phyloP scores from a whole-genome alignment of 2,113 vertebrate species.

The Xiphophorus maculatus region DNA sequence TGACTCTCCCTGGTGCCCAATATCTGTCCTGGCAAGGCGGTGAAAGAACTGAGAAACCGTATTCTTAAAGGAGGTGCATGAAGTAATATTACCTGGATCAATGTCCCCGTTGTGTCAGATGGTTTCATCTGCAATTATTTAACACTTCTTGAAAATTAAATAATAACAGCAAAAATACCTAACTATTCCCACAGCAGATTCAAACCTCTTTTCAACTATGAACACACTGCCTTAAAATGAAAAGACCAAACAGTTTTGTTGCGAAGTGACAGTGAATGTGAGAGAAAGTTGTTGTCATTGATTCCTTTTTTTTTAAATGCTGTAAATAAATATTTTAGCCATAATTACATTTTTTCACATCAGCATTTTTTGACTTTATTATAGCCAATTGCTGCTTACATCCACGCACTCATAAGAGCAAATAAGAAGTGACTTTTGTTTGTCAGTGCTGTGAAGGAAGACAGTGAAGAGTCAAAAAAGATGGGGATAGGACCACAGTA shows the following conservation, averaged over 20 bases:
- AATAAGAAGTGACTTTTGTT: constrained; percentile 44
- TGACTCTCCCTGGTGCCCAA: constrained; percentile 34
- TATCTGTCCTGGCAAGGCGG: constrained; percentile 55
- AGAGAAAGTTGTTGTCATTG: not conserved
- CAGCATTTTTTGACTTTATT: constrained; percentile 57
- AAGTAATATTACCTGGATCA: constrained; percentile 53
- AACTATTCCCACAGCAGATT: constrained; percentile 32
- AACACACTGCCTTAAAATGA: constrained; percentile 27
- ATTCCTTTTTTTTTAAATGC: constrained; percentile 30
- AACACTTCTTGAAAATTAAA: constrained; percentile 38
- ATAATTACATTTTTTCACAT: constrained; percentile 21
- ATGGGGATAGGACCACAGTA: not conserved
- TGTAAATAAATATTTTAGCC: constrained; percentile 53
- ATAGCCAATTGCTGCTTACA: constrained; percentile 51
- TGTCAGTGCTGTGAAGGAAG: constrained; percentile 44
- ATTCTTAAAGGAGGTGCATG: constrained; percentile 27
- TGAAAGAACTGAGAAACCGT: constrained; percentile 38
- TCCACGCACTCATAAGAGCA: constrained; percentile 41
- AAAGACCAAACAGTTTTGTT: constrained; percentile 31
- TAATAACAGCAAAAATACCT: constrained; percentile 22
- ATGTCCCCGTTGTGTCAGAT: constrained; percentile 47
- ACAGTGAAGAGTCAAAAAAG: constrained; percentile 4
- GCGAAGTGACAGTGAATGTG: not conserved
- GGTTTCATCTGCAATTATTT: constrained; percentile 51
- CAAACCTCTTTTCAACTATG: constrained; percentile 10